These are phyloP conservation scores for Hassar affinis DNA, from an alignment of 2,113 vertebrate species.

Conservation along the genomic window DNA sequence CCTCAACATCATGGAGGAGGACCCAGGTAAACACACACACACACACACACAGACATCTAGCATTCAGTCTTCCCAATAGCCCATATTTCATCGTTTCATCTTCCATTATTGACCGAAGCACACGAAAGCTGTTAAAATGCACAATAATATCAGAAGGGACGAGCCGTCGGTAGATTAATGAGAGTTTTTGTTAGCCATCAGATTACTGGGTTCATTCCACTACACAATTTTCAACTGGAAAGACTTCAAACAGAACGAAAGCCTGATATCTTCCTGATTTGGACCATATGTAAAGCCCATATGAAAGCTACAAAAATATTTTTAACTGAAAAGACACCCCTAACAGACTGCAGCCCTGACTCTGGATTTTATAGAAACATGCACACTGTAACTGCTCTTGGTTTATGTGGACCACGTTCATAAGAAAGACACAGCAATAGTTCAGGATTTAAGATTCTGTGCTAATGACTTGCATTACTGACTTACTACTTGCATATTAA, in stretches of 20 bases:
- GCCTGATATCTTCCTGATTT: slow-evolving; percentile 24
- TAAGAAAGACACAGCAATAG: background rate
- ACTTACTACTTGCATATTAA: background rate
- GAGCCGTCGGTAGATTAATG: slow-evolving; percentile 15
- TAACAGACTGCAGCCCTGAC: slow-evolving; percentile 12
- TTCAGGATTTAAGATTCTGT: background rate
- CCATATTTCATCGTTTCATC: background rate
- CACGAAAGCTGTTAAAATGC: slow-evolving; percentile 4
- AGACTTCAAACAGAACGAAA: slow-evolving; percentile 31
- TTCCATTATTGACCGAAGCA: background rate
- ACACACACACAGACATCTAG: background rate
- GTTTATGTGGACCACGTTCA: background rate
- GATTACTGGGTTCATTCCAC: slow-evolving; percentile 20
- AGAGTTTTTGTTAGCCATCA: background rate
- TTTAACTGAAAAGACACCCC: background rate
- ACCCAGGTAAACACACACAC: slow-evolving; percentile 79
- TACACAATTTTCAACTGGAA: slow-evolving; percentile 21
- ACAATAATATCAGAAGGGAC: background rate
- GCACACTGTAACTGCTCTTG: background rate
- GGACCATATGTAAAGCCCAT: slow-evolving; percentile 37
- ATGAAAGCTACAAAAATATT: slow-evolving; percentile 16
- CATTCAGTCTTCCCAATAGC: too few species aligned
- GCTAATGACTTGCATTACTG: background rate
- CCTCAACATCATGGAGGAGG: slow-evolving; percentile 95
- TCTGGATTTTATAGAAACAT: background rate